A percentile compares a stretch with the other conserved stretches of the same genome.
Conservation (phyloP, 2,113 vertebrate genomes). For the Sylvia atricapilla region DNA sequence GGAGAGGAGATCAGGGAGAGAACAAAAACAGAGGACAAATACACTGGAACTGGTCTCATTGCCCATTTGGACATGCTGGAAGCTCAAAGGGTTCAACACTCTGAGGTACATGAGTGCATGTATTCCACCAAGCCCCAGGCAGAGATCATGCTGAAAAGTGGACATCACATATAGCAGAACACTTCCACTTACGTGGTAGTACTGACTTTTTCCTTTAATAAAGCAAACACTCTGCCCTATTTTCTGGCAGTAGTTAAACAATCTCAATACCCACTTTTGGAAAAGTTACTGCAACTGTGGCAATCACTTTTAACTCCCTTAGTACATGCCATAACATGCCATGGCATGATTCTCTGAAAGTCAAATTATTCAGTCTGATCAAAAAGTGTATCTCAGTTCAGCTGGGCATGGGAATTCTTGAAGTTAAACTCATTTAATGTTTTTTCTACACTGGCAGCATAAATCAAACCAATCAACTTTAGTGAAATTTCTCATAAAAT, state of each 20-base stretch:
- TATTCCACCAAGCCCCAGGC: not conserved
- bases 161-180: not conserved
- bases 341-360: not conserved
- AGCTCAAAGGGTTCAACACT: not conserved
- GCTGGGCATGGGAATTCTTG: not conserved
- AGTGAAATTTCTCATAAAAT: not conserved
- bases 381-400: not conserved
- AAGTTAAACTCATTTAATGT: not conserved
- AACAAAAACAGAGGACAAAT: not conserved
- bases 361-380: not conserved
- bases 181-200: fast-evolving
- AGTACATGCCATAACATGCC: not conserved
- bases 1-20: not conserved
- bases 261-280: not conserved
- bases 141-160: not conserved
- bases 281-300: not conserved
- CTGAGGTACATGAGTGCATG: not conserved
- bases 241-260: not conserved
- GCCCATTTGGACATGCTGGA: fast-evolving
- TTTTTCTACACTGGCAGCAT: not conserved
- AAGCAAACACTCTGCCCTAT: fast-evolving
- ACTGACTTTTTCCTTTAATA: not conserved
- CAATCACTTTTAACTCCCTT: not conserved
- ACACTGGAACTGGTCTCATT: not conserved
- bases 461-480: not conserved